Evolutionary conservation across 2,113 vertebrate genomes (phyloP), one percentile per base, ranked within the genome.

Genomic region (Condylura cristata): DNA sequence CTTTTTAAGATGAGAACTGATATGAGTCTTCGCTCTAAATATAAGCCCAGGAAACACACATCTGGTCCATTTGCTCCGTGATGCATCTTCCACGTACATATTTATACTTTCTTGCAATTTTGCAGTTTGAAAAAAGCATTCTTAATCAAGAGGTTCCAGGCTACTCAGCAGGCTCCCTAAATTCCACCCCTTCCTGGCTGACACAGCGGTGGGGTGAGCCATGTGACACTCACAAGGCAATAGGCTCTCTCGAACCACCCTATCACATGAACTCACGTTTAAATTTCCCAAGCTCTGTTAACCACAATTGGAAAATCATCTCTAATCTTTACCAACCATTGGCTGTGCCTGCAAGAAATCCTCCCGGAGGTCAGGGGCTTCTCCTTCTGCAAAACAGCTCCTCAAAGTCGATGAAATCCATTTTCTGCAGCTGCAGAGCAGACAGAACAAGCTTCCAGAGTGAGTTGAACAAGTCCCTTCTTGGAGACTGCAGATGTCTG

Each of bases 171-270:
- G 46, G 8, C 14, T 63, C 83, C 8, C 39, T 11, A n/a, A 24
- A 63, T 60, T 1, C 26, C 0, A 3, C 6, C 6, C 2, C 24
- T 61, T 74, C 76, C 28, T 17, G 5, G 30, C 6, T 34, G 22
- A 3, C 53, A 8, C 7, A 10, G 51, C 8, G 51, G 4, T 11
- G 8, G 3, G 5, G 0, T 11, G 5, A 60, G 44, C 46, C 11
- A 12, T 12, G 11, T 8, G 46, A 12, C 46, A 2, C 9, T 48
- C 2, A 82, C 5, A 8, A 3, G 34, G 3, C 24, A 26, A 34
- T 8, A 14, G 37, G 46, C 18, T 56, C 24, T 10, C 79, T 44
- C 44, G 48, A 32, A 68, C 81, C 39, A 1, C 32, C 8, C 0
- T 22, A 13, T 66, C 72, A 5, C 4, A 18, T n/a, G 44, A 65